phyloP scores from a whole-genome alignment of 2,888 invertebrate species.

The Ernsta delagoae region DNA sequence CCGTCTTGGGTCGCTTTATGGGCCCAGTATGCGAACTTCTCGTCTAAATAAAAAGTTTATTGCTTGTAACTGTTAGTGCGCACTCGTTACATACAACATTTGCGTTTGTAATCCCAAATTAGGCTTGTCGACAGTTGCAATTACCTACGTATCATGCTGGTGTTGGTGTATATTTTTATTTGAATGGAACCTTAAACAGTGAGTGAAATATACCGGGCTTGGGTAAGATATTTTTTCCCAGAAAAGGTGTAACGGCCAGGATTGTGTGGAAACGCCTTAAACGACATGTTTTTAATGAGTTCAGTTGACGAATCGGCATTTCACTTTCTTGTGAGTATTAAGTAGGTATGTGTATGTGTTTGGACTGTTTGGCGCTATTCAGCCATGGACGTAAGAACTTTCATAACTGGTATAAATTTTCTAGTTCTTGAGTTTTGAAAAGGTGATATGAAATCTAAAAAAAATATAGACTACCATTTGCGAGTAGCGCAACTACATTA shows the following conservation, averaged over 20 bases:
- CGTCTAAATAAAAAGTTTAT: conserved; percentile 31
- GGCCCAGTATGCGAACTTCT: conserved; percentile 27
- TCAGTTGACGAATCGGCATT: background rate
- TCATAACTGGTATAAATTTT: background rate
- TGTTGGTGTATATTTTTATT: conserved; percentile 20
- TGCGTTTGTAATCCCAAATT: conserved; percentile 29
- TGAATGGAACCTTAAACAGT: conserved; percentile 9
- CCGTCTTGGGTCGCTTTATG: conserved; percentile 19
- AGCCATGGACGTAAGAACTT: background rate
- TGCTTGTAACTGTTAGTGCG: conserved; percentile 31
- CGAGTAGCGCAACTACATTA: no score
- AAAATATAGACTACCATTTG: no score
- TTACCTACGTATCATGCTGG: conserved; percentile 24
- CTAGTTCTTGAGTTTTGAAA: no score
- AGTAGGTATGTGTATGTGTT: no score
- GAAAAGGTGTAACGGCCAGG: conserved; percentile 3
- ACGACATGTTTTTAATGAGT: background rate
- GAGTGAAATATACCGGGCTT: conserved; percentile 9
- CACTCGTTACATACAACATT: conserved; percentile 21
- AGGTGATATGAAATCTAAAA: no score
- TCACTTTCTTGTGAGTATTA: background rate
- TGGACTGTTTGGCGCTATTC: background rate
- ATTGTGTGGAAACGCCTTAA: conserved; percentile 9
- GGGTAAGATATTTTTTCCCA: background rate
- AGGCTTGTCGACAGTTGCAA: conserved; percentile 31